Base-by-base conservation (phyloP, 2,113 vertebrate species). In the Typhlomys cinereus region DNA sequence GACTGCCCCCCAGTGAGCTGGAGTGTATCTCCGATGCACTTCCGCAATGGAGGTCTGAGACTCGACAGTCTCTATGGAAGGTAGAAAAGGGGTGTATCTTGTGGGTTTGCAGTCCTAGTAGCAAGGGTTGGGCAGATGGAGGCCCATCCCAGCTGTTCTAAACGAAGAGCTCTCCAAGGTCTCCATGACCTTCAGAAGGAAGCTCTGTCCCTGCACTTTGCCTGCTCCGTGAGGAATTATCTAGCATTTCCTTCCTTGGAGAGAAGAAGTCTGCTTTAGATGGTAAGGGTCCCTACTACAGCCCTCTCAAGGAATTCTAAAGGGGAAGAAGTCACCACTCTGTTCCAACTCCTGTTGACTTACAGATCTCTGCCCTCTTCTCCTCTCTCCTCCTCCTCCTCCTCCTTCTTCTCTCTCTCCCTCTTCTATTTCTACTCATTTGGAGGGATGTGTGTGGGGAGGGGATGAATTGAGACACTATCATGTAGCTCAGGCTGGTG, bases 291-390 rank as follows among this genome's bases (percentile, higher is more conserved):
- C 81, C 64, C 8, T 18, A 9, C 21, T 41, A 5, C 48, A 80
- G 13, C 1, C 34, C n/a, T n/a, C 10, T 91, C 84, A 34, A 41
- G 62, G 48, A 66, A 5, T 34, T 90, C 54, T 31, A 48, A n/a
- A 7, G 10, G 34, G 1, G 7, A 71, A 15, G 13, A 69, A 5
- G 14, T 39, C 1, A 0, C 17, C 12, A 6, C 23, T 27, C 36
- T 14, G 11, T 9, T 4, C 67, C 50, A 62, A 18, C 41, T 70
- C 59, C 25, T 46, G 10, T 50, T 59, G 23, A 50, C 31, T 44
- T 39, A 1, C 23, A 52, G 36, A 20, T 46, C 46, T 62, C 92
- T 74, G 74, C 85, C 36, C 52, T 52, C 15, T 21, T 57, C 54
- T 57, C 54, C 54, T 57, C 62, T 59, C 29, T 64, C 62, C 8